Conservation (phyloP, 2,888 invertebrate species). For the Drosophila rubida region DNA sequence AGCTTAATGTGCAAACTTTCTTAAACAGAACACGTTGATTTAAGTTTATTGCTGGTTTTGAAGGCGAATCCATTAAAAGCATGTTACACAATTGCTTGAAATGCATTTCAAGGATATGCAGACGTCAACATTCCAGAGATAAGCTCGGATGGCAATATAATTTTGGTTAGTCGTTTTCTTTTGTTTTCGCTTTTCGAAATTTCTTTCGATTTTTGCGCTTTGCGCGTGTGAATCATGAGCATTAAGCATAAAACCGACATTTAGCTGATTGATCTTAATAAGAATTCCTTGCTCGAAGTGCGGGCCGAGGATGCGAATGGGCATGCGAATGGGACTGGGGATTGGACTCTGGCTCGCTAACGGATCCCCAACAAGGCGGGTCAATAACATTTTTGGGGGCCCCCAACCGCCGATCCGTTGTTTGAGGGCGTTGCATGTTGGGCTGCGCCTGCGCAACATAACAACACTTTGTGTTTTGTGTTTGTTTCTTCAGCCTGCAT, state of each 20-base stretch:
- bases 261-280: constrained; percentile 80
- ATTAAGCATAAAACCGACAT: constrained; percentile 81
- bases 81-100: background rate
- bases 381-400: constrained; percentile 66
- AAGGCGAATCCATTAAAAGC: background rate
- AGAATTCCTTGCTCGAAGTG: constrained; percentile 57
- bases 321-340: background rate
- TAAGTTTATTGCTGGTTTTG: background rate
- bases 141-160: background rate
- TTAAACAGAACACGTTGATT: background rate
- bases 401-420: constrained; percentile 5
- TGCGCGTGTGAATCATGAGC: constrained; percentile 75
- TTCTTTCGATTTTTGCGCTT: constrained; percentile 63
- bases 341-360: constrained; percentile 42
- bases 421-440: constrained; percentile 63
- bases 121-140: constrained; percentile 17
- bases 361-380: constrained; percentile 66
- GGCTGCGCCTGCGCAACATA: constrained; percentile 77
- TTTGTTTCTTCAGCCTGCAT: constrained; percentile 54
- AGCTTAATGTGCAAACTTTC: background rate
- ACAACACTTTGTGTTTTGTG: constrained; percentile 68
- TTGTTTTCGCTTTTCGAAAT: constrained; percentile 21
- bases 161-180: constrained; percentile 22
- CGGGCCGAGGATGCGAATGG: background rate
- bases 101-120: constrained; percentile 34